Base-by-base conservation (phyloP, 2,113 vertebrate species). In the Grantiella picta region DNA sequence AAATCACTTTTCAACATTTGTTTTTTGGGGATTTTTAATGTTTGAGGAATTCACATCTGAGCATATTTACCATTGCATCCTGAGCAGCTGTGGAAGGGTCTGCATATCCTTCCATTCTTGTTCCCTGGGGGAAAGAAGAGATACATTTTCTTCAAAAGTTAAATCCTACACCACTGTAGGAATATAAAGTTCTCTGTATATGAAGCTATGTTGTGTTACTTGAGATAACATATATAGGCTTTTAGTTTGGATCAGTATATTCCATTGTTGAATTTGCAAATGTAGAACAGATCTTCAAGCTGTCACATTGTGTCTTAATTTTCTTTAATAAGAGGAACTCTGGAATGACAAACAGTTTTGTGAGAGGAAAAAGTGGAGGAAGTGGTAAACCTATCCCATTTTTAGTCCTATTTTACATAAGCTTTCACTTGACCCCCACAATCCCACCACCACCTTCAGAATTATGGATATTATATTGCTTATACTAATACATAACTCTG, bases 31-130 rank as follows among this genome's bases (percentile, higher is more conserved):
- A 65, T 44, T 64, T 76, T 50, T 2, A 9, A 10, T 42, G 3
- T 71, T 78, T 78, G 56, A 72, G 76, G 68, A 36, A 18, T 7
- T 47, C 8, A 47, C 13, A 21, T 63, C 10, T 69, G 56, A 24
- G 24, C 49, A 6, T 83, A 80, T 57, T 98, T 98, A 98, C 98
- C 98, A 97, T 97, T 40, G 98, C 98, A 59, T 98, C 98, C 82
- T 98, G 98, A 75, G 96, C 94, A 82, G 97, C 98, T 91, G 95
- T 89, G 12, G 82, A 97, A 61, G 98, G 98, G 78, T 98, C 97
- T 23, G 97, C 36, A 35, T 97, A 98, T 33, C 98, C 98, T 93
- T 98, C 98, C 85, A 98, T 97, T 65, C 98, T 98, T 82, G 92
- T 95, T 94, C 97, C 98, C 98, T 98, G 86, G 18, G 66, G 78